Conservation (phyloP, 2,113 vertebrate genomes). For the Naja naja region DNA sequence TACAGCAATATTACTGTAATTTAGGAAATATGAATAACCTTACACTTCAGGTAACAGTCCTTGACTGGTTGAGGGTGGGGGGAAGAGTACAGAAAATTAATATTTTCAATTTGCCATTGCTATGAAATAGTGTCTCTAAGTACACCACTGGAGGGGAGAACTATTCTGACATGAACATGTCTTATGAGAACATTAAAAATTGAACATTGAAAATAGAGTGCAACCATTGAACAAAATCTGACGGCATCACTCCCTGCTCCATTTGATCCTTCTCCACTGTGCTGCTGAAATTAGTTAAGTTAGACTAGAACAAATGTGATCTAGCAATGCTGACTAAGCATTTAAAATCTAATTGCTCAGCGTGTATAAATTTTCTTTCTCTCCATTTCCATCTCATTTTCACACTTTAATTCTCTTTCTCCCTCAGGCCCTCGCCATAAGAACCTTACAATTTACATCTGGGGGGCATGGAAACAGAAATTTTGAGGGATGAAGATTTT, state of each 20-base stretch:
- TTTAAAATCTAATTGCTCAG: not conserved
- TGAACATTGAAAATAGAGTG: constrained; percentile 5
- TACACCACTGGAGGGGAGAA: not conserved
- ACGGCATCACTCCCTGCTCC: not conserved
- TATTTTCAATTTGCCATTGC: not conserved
- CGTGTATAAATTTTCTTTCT: not conserved
- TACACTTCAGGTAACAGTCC: constrained; percentile 19
- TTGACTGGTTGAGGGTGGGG: not conserved
- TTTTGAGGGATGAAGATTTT: not conserved
- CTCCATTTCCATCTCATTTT: not conserved
- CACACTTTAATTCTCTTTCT: not conserved
- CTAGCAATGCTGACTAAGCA: constrained; percentile 1
- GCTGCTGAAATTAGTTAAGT: not conserved
- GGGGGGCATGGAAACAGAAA: no score
- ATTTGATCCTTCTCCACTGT: constrained; percentile 19
- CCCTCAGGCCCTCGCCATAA: not conserved
- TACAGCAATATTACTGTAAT: constrained; percentile 38
- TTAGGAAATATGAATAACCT: constrained; percentile 32
- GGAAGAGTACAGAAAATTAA: constrained; percentile 12
- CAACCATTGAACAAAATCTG: not conserved
- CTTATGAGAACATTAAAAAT: constrained; percentile 18
- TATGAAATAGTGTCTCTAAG: not conserved
- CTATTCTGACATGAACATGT: not conserved
- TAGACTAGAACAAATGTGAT: constrained; percentile 21
- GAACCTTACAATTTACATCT: not conserved